phyloP scores from a whole-genome alignment of 1,140 invertebrate genomes.

The Tetramorium alpestre region DNA sequence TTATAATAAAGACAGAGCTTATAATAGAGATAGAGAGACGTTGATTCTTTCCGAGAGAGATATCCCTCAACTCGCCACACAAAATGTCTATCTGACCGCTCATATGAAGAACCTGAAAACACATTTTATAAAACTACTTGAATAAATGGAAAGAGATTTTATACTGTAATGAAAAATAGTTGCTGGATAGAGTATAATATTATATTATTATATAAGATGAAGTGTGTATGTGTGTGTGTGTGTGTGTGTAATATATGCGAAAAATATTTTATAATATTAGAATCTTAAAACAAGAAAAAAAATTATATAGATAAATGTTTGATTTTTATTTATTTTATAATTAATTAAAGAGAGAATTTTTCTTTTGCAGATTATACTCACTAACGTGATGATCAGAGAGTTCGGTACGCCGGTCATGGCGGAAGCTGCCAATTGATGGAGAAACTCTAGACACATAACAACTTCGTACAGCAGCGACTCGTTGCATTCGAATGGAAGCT shows the following conservation, averaged over 20 bases:
- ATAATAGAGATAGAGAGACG: background rate
- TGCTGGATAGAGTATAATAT: too few species aligned
- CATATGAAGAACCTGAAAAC: conserved; percentile 57
- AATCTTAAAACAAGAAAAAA: background rate
- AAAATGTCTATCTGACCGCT: conserved; percentile 61
- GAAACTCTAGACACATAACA: conserved; percentile 17
- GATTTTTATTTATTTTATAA: background rate
- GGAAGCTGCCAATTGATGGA: conserved; percentile 18
- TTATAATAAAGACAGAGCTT: background rate
- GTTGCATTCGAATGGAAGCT: conserved; percentile 49
- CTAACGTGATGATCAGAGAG: conserved; percentile 46
- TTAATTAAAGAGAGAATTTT: background rate
- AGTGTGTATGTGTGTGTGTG: too few species aligned
- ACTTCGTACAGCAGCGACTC: conserved; percentile 32
- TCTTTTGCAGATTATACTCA: conserved; percentile 33
- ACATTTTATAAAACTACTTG: background rate
- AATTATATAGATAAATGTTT: background rate
- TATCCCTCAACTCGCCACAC: background rate
- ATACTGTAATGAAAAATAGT: background rate
- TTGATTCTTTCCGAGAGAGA: background rate
- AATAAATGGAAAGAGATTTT: background rate
- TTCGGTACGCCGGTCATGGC: conserved; percentile 4
- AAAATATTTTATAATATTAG: background rate
- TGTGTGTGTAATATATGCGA: background rate
- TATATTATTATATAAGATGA: background rate